Evolutionary conservation across 2,888 invertebrate genomes (phyloP), one percentile per base, ranked within the genome.

Genomic region (Troilus luridus): DNA sequence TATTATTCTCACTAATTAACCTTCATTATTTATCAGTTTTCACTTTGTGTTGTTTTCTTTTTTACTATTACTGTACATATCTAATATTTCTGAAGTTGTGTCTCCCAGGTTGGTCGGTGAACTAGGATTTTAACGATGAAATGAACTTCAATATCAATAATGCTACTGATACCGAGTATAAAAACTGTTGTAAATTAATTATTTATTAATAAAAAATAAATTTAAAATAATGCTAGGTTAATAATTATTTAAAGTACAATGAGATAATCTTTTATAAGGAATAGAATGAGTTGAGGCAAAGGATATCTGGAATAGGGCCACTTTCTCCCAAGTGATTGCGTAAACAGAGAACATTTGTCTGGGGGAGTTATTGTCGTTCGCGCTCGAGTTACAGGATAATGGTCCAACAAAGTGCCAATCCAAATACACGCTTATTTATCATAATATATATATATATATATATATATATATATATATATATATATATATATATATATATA

Each of bases 311-410:
- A 77, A 77, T 41, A 41, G 27, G 72, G 27, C 19, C 72, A 77
- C 72, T 77, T 77, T 77, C 72, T 77, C 72, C 72, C 27, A 21
- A 19, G 72, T 19, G 27, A 77, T 77, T 77, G 41, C 27, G 41
- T 41, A 77, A 77, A 41, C 72, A 41, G 72, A 27, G 24, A 67
- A 77, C 72, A 77, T 77, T 77, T 77, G 72, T 77, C 72, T 41
- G 72, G 27, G 12, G 21, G 72, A 77, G 27, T 41, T 77, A 77
- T 77, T 77, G 72, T 77, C 8, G 7, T 0, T 3, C 24, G 3
- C 5, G 24, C 14, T 11, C 6, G 7, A 12, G 24, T 24, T 24
- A 0, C 24, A 67, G n/a, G 67, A 24, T 24, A 24, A 67, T 24
- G 12, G n/a, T 67, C 12, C 3, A 67, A 24, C 67, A 67, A 67